Conservation (phyloP, 2,113 vertebrate species). For the Camelus bactrianus region DNA sequence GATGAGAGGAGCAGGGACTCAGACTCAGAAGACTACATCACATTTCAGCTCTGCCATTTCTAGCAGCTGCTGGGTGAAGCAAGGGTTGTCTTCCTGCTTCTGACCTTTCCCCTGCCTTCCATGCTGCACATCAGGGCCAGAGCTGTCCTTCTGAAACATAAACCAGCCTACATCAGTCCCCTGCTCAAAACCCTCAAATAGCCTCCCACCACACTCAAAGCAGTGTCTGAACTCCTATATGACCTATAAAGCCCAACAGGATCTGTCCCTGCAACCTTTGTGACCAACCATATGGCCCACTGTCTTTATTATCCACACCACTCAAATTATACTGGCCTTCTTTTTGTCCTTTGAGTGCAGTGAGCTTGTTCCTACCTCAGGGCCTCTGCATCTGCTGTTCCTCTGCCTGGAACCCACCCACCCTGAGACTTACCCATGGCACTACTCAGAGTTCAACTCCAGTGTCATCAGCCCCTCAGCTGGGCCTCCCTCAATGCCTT, state of each 20-base stretch:
- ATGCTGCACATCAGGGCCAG: neutral
- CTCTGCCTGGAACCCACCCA: neutral
- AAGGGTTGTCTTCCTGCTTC: neutral
- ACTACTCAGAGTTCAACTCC: neutral
- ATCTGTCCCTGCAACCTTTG: neutral
- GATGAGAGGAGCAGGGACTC: neutral
- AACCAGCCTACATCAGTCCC: neutral
- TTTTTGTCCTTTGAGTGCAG: neutral
- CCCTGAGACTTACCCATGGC: neutral
- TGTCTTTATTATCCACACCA: neutral
- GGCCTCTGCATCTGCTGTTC: neutral
- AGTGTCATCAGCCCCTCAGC: neutral
- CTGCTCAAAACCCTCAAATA: neutral
- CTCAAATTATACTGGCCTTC: neutral
- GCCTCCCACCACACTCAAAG: neutral
- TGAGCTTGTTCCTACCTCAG: neutral
- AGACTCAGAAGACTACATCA: neutral
- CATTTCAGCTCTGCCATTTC: neutral
- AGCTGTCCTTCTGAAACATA: neutral
- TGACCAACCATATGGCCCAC: rapidly evolving
- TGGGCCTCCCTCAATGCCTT: neutral
- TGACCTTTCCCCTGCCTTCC: neutral
- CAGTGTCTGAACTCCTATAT: neutral
- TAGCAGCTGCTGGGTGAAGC: rapidly evolving
- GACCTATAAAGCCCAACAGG: neutral